phyloP scores from a whole-genome alignment of 2,113 vertebrate species.

The Arothron firmamentum region DNA sequence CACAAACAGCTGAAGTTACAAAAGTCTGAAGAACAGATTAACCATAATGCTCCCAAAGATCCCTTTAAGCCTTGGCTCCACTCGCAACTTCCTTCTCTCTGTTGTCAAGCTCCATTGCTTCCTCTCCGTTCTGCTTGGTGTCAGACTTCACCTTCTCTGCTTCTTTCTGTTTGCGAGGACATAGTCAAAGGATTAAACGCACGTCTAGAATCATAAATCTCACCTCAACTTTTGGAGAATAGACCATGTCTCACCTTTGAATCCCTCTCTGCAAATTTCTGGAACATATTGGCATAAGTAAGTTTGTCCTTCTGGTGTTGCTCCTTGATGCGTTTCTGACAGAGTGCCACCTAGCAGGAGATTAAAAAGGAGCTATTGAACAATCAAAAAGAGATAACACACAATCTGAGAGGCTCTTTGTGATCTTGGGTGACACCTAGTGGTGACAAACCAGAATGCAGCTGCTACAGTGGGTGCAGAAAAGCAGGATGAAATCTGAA shows the following conservation, averaged over 20 bases:
- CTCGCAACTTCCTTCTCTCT: slow-evolving; percentile 50
- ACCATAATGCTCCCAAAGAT: slow-evolving; percentile 8
- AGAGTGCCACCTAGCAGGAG: slow-evolving; percentile 63
- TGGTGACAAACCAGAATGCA: too few relatives aligned
- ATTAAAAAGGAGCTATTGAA: background rate
- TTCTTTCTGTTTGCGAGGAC: slow-evolving; percentile 58
- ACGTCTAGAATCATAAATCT: background rate
- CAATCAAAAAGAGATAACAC: background rate
- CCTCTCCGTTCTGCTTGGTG: slow-evolving; percentile 33
- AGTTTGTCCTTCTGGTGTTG: slow-evolving; percentile 93
- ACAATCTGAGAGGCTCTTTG: too few relatives aligned
- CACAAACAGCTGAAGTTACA: slow-evolving; percentile 64
- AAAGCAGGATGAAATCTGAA: too few relatives aligned
- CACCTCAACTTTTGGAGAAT: background rate
- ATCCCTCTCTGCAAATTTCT: slow-evolving; percentile 89
- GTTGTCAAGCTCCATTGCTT: slow-evolving; percentile 68
- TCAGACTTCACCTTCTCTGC: slow-evolving; percentile 41
- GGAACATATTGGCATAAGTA: slow-evolving; percentile 98
- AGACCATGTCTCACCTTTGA: slow-evolving; percentile 76
- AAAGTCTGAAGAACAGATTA: slow-evolving; percentile 57
- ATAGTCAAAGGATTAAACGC: too few relatives aligned
- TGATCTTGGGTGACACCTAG: too few relatives aligned
- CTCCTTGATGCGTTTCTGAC: slow-evolving; percentile 87
- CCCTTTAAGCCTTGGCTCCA: slow-evolving; percentile 55
- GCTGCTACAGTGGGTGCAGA: too few relatives aligned